phyloP scores from a whole-genome alignment of 1,140 invertebrate species.

The Bradynema listronoti region DNA sequence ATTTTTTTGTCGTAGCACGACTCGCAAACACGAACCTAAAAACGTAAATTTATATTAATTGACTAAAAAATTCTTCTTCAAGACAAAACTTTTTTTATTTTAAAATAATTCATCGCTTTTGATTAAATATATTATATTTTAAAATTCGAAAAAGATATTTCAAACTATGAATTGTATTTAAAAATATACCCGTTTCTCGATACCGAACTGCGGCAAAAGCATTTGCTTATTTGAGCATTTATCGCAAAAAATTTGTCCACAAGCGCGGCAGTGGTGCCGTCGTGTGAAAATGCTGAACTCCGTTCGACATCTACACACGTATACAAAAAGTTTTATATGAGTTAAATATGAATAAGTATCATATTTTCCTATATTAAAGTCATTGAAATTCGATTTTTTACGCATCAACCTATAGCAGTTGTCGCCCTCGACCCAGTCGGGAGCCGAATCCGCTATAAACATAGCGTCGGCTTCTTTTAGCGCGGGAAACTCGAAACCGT shows the following conservation, averaged over 20 bases:
- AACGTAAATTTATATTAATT: constrained; percentile 3
- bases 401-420: constrained; percentile 64
- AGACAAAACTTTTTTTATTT: no score
- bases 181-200: constrained; percentile 82
- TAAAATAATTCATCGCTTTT: no score
- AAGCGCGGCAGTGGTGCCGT: constrained; percentile 82
- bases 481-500: constrained; percentile 76
- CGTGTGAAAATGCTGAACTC: constrained; percentile 86
- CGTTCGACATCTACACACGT: constrained; percentile 68
- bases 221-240: constrained; percentile 89
- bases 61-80: no score
- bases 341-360: not conserved
- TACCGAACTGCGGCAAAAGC: constrained; percentile 93
- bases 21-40: constrained; percentile 75
- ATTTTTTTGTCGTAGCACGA: constrained; percentile 71
- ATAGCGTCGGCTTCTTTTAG: constrained; percentile 94
- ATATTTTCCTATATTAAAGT: not conserved
- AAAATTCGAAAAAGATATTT: no score
- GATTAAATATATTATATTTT: no score
- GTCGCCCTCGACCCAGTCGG: constrained; percentile 91
- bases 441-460: constrained; percentile 90
- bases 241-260: constrained; percentile 72
- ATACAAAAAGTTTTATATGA: not conserved
- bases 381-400: not conserved
- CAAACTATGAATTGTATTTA: no score